Conservation (phyloP, 2,113 vertebrate genomes). For the Octodon degus region DNA sequence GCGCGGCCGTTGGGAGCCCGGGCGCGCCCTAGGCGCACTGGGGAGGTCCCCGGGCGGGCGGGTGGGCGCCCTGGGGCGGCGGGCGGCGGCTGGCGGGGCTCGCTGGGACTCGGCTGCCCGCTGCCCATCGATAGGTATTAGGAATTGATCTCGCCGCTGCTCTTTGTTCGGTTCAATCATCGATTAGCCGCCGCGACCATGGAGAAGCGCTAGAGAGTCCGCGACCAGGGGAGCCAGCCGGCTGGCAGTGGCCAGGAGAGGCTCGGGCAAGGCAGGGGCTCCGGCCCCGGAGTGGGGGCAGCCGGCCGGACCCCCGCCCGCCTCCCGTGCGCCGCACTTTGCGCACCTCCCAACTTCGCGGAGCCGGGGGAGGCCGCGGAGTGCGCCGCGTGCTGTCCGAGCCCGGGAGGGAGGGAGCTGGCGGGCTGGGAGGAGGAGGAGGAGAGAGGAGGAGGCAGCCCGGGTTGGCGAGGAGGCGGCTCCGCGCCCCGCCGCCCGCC, state of each 20-base stretch:
- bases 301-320: conserved; percentile 68
- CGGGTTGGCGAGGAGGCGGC: conserved; percentile 61
- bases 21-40: conserved; percentile 64
- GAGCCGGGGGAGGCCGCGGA: conserved; percentile 53
- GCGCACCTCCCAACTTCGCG: conserved; percentile 81
- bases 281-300: conserved; percentile 43
- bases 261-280: conserved; percentile 46
- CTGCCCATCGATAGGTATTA: conserved; percentile 93
- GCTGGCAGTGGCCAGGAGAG: conserved; percentile 31
- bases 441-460: conserved; percentile 59
- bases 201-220: conserved; percentile 87
- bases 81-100: conserved; percentile 61
- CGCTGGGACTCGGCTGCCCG: conserved; percentile 81
- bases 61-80: conserved; percentile 66
- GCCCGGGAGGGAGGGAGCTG: conserved; percentile 67
- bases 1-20: conserved; percentile 66
- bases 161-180: conserved; percentile 98
- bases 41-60: conserved; percentile 28
- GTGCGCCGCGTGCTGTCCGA: conserved; percentile 64
- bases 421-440: conserved; percentile 27
- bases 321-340: conserved; percentile 73
- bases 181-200: conserved; percentile 90
- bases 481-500: conserved; percentile 59
- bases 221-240: conserved; percentile 79
- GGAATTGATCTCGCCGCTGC: conserved; percentile 94